Evolutionary conservation across 2,888 invertebrate species (phyloP).

Genomic region (Cheilosia grossa): DNA sequence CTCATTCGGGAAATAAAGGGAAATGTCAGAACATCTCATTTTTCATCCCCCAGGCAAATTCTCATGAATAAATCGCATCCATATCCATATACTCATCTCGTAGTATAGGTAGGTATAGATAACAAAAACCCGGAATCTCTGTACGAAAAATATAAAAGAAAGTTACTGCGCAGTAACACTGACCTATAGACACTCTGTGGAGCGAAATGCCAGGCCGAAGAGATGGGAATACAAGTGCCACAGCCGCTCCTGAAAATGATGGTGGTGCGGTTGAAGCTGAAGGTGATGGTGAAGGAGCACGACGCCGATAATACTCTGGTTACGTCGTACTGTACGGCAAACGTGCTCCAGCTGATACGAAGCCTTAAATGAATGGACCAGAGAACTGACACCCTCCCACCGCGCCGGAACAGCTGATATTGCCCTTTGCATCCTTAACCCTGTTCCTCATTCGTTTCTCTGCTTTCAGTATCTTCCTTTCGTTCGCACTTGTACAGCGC

Average conservation of each 20-base stretch:
- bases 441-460: conserved; percentile 33
- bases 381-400: conserved; percentile 44
- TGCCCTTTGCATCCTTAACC: conserved; percentile 70
- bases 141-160: conserved; percentile 5
- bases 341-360: conserved; percentile 57
- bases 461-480: conserved; percentile 32
- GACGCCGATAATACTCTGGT: background rate
- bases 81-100: background rate
- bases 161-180: conserved; percentile 71
- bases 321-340: background rate
- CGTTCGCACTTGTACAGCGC: conserved; percentile 46
- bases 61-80: conserved; percentile 53
- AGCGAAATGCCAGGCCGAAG: conserved; percentile 43
- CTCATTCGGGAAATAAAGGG: conserved; percentile 58
- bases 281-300: conserved; percentile 25
- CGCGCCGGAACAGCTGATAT: conserved; percentile 60
- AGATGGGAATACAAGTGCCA: conserved; percentile 21
- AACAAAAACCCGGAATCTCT: conserved; percentile 51
- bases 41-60: conserved; percentile 37
- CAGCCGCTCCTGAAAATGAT: background rate
- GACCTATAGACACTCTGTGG: conserved; percentile 62
- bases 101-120: background rate
- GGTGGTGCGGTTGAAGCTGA: conserved; percentile 3
- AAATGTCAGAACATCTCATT: conserved; percentile 62
- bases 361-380: conserved; percentile 21